Conservation (phyloP, 2,113 vertebrate genomes). For the Lates calcarifer region DNA sequence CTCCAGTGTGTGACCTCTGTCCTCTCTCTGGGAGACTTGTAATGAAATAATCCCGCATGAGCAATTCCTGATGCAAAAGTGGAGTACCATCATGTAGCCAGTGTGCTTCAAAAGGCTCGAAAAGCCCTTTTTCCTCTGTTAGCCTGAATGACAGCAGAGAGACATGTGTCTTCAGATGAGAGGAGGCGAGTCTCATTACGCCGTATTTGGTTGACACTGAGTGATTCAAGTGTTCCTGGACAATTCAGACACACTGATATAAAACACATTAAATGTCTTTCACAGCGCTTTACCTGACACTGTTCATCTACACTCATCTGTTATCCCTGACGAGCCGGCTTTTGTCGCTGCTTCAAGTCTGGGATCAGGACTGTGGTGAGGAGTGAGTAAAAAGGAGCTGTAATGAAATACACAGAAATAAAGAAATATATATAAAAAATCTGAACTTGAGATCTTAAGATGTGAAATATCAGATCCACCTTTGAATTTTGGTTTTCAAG, state of each 20-base stretch:
- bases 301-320: slow-evolving; percentile 83
- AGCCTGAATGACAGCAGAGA: slow-evolving; percentile 83
- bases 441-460: slow-evolving; percentile 32
- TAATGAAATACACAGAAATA: slow-evolving; percentile 57
- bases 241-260: slow-evolving; percentile 87
- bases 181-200: slow-evolving; percentile 85
- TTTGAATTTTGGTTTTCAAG: slow-evolving; percentile 55
- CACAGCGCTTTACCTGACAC: slow-evolving; percentile 86
- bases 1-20: slow-evolving; percentile 72
- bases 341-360: slow-evolving; percentile 72
- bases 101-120: slow-evolving; percentile 74
- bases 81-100: slow-evolving; percentile 63
- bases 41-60: slow-evolving; percentile 77
- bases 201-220: slow-evolving; percentile 83
- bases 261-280: slow-evolving; percentile 87
- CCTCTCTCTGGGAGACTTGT: slow-evolving; percentile 56
- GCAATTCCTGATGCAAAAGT: slow-evolving; percentile 71
- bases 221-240: slow-evolving; percentile 85
- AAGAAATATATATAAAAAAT: slow-evolving; percentile 28
- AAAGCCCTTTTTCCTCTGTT: slow-evolving; percentile 73
- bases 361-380: slow-evolving; percentile 63
- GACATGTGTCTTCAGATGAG: slow-evolving; percentile 83
- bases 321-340: slow-evolving; percentile 77
- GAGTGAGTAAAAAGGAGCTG: slow-evolving; percentile 48
- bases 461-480: slow-evolving; percentile 36